A percentile compares a stretch with the other conserved stretches of the same genome.
These are phyloP conservation scores for Hypomecis punctinalis DNA, from an alignment of 2,888 invertebrate genomes.

Conservation along the genomic window DNA sequence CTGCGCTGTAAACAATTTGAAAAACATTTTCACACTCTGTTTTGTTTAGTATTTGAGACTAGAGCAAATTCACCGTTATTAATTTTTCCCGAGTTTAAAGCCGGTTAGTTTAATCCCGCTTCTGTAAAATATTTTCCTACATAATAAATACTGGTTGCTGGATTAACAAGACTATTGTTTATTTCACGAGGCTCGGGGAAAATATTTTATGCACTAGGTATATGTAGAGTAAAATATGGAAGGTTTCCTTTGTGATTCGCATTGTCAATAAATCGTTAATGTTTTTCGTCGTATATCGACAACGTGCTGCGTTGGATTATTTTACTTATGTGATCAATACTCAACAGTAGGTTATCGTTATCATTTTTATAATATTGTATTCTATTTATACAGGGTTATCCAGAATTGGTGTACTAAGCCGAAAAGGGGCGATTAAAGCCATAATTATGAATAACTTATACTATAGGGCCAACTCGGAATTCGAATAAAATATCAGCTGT, in stretches of 20 bases:
- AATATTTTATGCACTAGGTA: slow-evolving; percentile 18
- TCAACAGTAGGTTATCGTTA: too few species aligned
- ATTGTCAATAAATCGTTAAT: not conserved
- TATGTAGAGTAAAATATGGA: slow-evolving; percentile 1
- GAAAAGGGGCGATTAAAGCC: too few species aligned
- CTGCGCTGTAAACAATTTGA: too few species aligned
- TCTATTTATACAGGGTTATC: too few species aligned
- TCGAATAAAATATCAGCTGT: too few species aligned
- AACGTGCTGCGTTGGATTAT: too few species aligned
- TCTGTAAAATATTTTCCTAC: slow-evolving; percentile 19
- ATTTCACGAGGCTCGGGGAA: slow-evolving; percentile 6
- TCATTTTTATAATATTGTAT: too few species aligned
- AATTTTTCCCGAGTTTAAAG: slow-evolving; percentile 10
- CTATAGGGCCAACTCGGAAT: too few species aligned
- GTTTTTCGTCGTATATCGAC: too few species aligned
- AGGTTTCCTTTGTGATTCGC: not conserved
- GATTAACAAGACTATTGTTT: slow-evolving; percentile 21
- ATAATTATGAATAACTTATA: too few species aligned
- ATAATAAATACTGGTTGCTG: slow-evolving; percentile 9
- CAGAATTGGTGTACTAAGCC: too few species aligned
- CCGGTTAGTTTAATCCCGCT: slow-evolving; percentile 18
- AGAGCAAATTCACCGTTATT: not conserved
- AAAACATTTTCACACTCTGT: not conserved
- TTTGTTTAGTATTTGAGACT: slow-evolving; percentile 4
- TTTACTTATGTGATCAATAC: too few species aligned